These are phyloP conservation scores for Alethe castanea DNA, from an alignment of 2,113 vertebrate species.

Conservation along the genomic window DNA sequence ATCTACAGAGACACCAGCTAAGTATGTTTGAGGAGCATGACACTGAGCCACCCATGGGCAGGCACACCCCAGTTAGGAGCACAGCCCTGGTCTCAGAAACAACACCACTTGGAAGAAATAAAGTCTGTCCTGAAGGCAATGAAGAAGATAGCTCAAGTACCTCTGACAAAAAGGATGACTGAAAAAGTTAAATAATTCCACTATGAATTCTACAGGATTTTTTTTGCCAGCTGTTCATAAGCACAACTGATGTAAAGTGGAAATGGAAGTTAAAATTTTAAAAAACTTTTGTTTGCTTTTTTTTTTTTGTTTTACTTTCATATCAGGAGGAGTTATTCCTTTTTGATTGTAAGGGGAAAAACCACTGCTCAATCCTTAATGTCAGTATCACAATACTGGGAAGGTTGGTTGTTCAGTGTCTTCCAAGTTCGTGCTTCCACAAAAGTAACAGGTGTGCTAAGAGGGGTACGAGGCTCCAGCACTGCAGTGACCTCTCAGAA, in stretches of 20 bases:
- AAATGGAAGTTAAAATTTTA: background rate
- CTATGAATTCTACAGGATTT: background rate
- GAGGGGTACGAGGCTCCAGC: background rate
- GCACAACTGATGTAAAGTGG: background rate
- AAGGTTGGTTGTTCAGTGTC: background rate
- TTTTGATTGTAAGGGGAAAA: background rate
- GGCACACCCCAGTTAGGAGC: background rate
- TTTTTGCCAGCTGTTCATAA: background rate
- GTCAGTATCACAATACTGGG: background rate
- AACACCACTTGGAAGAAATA: slow-evolving; percentile 39
- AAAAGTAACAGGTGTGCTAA: background rate
- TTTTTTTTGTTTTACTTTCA: background rate
- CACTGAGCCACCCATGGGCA: background rate
- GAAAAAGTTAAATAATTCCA: slow-evolving; percentile 31
- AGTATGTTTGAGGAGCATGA: slow-evolving; percentile 69
- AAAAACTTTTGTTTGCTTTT: background rate
- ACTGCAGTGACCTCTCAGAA: background rate
- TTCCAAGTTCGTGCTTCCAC: background rate
- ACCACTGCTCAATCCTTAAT: background rate
- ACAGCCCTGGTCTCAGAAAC: background rate
- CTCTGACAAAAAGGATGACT: slow-evolving; percentile 97
- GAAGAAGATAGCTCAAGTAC: slow-evolving; percentile 71
- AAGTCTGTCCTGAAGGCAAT: slow-evolving; percentile 41
- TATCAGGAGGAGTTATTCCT: background rate
- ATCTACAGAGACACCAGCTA: slow-evolving; percentile 87